A percentile compares a stretch with the other conserved stretches of the same genome.
phyloP scores from a whole-genome alignment of 2,797 vertebrate species.

The Tauraco hartlaubi region DNA sequence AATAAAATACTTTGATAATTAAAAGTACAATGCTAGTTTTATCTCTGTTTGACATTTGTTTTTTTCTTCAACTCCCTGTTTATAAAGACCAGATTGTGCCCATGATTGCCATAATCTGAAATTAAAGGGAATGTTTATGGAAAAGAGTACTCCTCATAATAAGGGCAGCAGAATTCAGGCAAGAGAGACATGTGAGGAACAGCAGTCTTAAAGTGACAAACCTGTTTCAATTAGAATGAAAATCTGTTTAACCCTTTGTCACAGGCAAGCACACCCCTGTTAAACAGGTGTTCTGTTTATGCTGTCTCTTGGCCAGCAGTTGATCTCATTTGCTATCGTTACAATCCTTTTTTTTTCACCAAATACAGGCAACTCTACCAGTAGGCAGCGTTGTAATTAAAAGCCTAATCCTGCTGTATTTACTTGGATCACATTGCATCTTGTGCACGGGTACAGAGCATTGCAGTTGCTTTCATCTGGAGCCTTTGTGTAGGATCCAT shows the following conservation, averaged over 20 bases:
- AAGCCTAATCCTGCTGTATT: neutral
- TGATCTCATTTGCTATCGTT: neutral
- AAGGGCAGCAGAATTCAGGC: neutral
- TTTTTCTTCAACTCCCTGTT: constrained; percentile 18
- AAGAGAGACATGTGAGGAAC: neutral
- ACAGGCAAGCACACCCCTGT: neutral
- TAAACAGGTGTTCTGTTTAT: neutral
- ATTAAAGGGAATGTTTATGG: constrained; percentile 9
- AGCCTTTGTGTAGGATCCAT: neutral
- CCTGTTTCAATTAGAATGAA: neutral
- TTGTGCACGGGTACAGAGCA: neutral
- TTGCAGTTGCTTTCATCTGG: neutral
- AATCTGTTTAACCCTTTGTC: neutral
- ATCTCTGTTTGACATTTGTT: constrained; percentile 25
- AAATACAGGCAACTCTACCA: neutral
- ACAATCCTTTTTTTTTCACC: neutral
- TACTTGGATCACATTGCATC: neutral
- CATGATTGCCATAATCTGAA: neutral
- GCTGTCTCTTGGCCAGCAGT: neutral
- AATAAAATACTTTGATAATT: constrained; percentile 45
- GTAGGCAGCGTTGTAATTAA: neutral
- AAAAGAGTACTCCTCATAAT: neutral
- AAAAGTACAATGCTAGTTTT: constrained; percentile 35
- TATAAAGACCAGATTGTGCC: constrained; percentile 26
- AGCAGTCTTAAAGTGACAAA: neutral